Percentiles rank a stretch among this genome's conserved stretches.
Evolutionary conservation across 2,888 invertebrate species (phyloP).

Genomic region (Seira musarum): DNA sequence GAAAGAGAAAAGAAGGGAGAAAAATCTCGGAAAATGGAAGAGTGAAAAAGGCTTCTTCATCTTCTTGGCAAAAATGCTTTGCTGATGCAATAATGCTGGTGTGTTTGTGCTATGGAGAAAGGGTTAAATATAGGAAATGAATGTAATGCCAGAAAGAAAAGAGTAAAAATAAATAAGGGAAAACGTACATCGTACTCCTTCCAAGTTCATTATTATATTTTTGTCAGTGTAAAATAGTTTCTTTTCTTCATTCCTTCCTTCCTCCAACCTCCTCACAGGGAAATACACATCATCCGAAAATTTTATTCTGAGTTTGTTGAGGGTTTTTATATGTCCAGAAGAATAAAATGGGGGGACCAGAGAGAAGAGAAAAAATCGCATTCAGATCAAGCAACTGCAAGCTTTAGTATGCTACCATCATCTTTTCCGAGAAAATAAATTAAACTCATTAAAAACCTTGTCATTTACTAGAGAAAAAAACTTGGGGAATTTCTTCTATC

Average conservation of each 20-base stretch:
- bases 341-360: not conserved
- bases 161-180: slow-evolving; percentile 50
- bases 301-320: too few relatives aligned
- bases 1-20: slow-evolving; percentile 12
- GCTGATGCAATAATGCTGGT: not conserved
- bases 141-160: slow-evolving; percentile 21
- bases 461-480: slow-evolving; percentile 44
- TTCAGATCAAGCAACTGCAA: not conserved
- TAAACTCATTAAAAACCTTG: slow-evolving; percentile 61
- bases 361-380: slow-evolving; percentile 5
- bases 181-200: not conserved
- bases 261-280: too few relatives aligned
- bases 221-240: slow-evolving; percentile 48
- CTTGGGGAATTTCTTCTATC: not conserved
- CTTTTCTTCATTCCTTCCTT: too few relatives aligned
- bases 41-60: slow-evolving; percentile 15
- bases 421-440: slow-evolving; percentile 55
- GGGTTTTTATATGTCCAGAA: not conserved
- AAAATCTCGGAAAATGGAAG: slow-evolving; percentile 43
- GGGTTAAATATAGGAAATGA: slow-evolving; percentile 18
- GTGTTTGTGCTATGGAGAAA: slow-evolving; percentile 25
- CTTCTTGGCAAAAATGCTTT: slow-evolving; percentile 29
- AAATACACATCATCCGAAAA: slow-evolving; percentile 14
- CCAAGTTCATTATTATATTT: not conserved
- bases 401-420: slow-evolving; percentile 30